A percentile compares a stretch with the other conserved stretches of the same genome.
phyloP scores from a whole-genome alignment of 2,113 vertebrate species.

The Vidua chalybeata region DNA sequence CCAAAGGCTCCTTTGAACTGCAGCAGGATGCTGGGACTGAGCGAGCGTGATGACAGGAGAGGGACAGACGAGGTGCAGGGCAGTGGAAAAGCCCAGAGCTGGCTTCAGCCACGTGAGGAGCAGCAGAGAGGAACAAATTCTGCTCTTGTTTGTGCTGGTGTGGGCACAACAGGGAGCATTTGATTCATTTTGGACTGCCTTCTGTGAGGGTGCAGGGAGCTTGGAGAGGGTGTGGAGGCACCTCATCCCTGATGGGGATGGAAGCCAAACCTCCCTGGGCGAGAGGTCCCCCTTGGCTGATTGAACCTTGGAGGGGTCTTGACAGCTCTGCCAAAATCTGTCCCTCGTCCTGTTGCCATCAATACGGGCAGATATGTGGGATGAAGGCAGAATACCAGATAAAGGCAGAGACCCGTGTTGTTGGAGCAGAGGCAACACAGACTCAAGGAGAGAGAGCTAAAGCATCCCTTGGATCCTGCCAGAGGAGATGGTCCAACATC shows the following conservation, averaged over 20 bases:
- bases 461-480: not conserved
- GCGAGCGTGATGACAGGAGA: not conserved
- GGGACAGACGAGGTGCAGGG: not conserved
- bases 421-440: not conserved
- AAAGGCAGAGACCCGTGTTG: not conserved
- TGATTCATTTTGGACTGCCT: not conserved
- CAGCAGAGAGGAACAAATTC: not conserved
- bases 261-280: not conserved
- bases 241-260: not conserved
- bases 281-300: rapidly evolving
- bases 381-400: not conserved
- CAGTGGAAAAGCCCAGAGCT: not conserved
- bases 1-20: not conserved
- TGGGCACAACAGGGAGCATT: rapidly evolving
- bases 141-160: not conserved
- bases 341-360: not conserved
- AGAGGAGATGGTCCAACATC: rapidly evolving
- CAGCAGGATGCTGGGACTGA: not conserved
- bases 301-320: not conserved
- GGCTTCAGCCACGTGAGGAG: not conserved
- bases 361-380: rapidly evolving
- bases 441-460: not conserved
- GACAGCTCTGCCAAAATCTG: not conserved
- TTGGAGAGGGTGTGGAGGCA: not conserved
- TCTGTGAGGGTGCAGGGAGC: rapidly evolving